Percentiles rank a stretch among this genome's conserved stretches.
Evolutionary conservation across 2,888 invertebrate genomes (phyloP).

Genomic region (Latrodectus hesperus): DNA sequence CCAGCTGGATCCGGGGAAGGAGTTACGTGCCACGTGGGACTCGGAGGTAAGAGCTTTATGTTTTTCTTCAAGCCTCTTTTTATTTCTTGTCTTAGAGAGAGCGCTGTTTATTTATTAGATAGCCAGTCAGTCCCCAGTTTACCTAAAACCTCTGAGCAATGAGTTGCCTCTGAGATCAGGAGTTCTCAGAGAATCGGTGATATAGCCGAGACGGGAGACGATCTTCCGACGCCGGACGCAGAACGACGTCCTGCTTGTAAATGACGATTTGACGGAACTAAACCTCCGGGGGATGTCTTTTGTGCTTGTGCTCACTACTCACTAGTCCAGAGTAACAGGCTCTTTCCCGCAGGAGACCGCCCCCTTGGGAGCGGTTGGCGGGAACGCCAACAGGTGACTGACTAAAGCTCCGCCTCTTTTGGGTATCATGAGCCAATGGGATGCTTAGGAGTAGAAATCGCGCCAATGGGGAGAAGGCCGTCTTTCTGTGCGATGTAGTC

Average conservation of each 20-base stretch:
- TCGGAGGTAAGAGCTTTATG: slow-evolving; percentile 22
- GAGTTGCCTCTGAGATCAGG: slow-evolving; percentile 19
- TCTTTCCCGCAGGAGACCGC: slow-evolving; percentile 68
- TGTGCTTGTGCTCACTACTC: slow-evolving; percentile 67
- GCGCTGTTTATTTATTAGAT: slow-evolving; percentile 62
- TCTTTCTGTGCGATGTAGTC: slow-evolving; percentile 55
- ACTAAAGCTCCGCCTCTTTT: slow-evolving; percentile 53
- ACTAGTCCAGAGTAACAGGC: slow-evolving; percentile 68
- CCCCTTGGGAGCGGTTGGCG: slow-evolving; percentile 70
- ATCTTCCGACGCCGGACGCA: slow-evolving; percentile 35
- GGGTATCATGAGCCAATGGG: slow-evolving; percentile 48
- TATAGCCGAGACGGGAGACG: slow-evolving; percentile 46
- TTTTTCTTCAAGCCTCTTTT: slow-evolving; percentile 15
- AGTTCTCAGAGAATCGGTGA: slow-evolving; percentile 11
- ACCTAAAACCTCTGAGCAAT: slow-evolving; percentile 9
- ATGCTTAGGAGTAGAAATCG: slow-evolving; percentile 24
- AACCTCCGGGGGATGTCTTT: slow-evolving; percentile 68
- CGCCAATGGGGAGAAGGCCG: slow-evolving; percentile 61
- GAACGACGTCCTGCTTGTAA: slow-evolving; percentile 63
- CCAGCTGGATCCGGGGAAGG: slow-evolving; percentile 27
- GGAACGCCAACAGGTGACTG: slow-evolving; percentile 70
- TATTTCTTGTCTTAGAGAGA: slow-evolving; percentile 14
- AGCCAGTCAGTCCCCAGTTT: slow-evolving; percentile 25
- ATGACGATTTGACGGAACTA: slow-evolving; percentile 69
- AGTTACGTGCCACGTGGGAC: slow-evolving; percentile 37